A percentile compares a stretch with the other conserved stretches of the same genome.
These are phyloP conservation scores for Steatornis caripensis DNA, from an alignment of 2,113 vertebrate species.

Conservation along the genomic window DNA sequence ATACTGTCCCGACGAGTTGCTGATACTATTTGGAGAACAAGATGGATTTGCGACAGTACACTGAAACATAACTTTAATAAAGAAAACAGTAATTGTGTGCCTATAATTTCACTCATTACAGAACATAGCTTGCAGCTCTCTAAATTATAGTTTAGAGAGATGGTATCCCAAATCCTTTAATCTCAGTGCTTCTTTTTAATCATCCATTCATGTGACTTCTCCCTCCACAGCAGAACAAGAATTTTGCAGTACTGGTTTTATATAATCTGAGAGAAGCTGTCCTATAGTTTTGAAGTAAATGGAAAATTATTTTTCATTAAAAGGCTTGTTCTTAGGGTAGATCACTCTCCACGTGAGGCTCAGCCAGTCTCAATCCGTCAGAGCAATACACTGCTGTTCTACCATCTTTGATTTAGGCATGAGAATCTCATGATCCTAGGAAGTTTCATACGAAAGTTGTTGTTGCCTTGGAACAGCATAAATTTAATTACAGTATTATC, in stretches of 20 bases:
- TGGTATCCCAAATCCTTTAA: constrained; percentile 15
- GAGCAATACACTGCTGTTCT: background rate
- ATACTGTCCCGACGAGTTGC: background rate
- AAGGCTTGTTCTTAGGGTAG: background rate
- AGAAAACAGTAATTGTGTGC: constrained; percentile 50
- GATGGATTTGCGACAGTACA: background rate
- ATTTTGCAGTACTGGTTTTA: background rate
- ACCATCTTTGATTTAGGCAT: background rate
- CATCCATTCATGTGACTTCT: background rate
- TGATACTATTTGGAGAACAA: constrained; percentile 7
- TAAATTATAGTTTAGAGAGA: constrained; percentile 60
- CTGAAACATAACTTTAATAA: constrained; percentile 47
- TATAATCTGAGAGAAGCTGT: background rate
- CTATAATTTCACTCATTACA: constrained; percentile 67
- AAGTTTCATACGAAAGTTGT: background rate
- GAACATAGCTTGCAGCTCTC: constrained; percentile 40
- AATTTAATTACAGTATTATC: background rate
- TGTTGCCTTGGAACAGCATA: background rate
- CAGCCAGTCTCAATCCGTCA: background rate
- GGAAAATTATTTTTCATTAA: background rate
- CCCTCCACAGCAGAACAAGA: background rate
- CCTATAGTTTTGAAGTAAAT: background rate
- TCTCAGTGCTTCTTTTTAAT: background rate
- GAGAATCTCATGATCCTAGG: background rate
- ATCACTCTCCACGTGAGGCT: background rate